A percentile compares a stretch with the other conserved stretches of the same genome.
These are phyloP conservation scores for Seira musarum DNA, from an alignment of 2,888 invertebrate genomes.

Conservation along the genomic window DNA sequence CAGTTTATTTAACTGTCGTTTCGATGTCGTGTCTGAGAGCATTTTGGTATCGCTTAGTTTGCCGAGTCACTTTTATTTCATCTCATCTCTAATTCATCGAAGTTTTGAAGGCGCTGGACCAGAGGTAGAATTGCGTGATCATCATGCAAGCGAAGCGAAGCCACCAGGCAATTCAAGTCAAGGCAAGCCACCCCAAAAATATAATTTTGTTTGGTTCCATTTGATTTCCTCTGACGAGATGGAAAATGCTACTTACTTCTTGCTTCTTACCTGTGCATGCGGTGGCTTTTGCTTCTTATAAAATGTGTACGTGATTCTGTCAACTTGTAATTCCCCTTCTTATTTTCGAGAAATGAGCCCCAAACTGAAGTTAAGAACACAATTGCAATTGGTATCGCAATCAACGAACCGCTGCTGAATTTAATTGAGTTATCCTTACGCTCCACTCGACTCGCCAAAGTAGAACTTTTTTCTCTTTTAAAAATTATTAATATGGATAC, in stretches of 20 bases:
- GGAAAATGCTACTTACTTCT: neutral
- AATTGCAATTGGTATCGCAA: no score
- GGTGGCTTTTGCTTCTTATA: neutral
- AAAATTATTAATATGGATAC: no score
- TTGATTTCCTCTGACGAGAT: neutral
- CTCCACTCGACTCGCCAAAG: slow-evolving; percentile 1
- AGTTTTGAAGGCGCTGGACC: neutral
- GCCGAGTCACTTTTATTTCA: no score
- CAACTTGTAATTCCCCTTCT: neutral
- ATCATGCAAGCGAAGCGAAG: neutral
- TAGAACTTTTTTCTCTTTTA: no score
- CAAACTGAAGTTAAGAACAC: no score
- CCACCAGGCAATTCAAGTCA: neutral
- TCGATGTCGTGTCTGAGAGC: no score
- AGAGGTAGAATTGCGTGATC: neutral
- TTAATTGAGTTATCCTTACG: slow-evolving; percentile 15
- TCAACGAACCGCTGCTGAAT: slow-evolving; percentile 7
- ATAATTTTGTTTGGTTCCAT: neutral
- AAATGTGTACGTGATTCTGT: neutral
- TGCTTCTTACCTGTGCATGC: neutral
- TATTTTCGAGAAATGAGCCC: neutral
- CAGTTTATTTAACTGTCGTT: no score
- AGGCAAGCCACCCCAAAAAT: no score
- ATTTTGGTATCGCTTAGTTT: no score
- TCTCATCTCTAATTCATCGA: neutral